Percentiles rank a stretch among this genome's conserved stretches.
phyloP scores from a whole-genome alignment of 1,140 invertebrate genomes.

The Procambarus clarkii region DNA sequence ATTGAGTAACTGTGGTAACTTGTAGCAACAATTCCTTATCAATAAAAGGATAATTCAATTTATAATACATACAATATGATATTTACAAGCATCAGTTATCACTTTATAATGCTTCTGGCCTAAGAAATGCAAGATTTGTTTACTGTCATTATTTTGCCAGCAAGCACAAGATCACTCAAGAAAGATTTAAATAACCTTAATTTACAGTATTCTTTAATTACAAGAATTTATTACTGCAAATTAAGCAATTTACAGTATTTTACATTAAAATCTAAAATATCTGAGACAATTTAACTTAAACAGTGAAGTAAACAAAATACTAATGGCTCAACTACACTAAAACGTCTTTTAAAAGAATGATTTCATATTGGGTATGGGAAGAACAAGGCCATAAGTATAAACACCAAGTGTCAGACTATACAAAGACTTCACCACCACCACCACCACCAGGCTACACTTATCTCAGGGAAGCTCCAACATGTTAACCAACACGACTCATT shows the following conservation, averaged over 20 bases:
- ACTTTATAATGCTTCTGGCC: no score
- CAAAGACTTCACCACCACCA: conserved; percentile 32
- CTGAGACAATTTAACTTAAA: no score
- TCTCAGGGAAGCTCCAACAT: background rate
- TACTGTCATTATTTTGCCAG: background rate
- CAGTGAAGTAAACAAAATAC: no score
- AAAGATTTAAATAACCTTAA: background rate
- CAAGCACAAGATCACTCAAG: background rate
- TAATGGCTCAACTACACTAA: background rate
- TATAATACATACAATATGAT: no score
- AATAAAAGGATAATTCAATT: no score
- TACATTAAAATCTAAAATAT: no score
- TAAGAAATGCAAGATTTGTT: background rate
- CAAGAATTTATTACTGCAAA: background rate
- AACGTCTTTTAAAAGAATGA: background rate
- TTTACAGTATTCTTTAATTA: background rate
- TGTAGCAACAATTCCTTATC: no score
- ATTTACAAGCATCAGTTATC: no score
- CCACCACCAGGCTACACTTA: background rate
- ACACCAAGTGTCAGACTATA: conserved; percentile 17
- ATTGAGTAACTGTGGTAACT: no score
- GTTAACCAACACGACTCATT: background rate
- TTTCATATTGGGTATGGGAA: background rate
- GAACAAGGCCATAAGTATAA: background rate
- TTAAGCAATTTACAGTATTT: no score